A percentile compares a stretch with the other conserved stretches of the same genome.
Conservation (phyloP, 2,888 invertebrate genomes). For the Xestoiulus laeticollis region DNA sequence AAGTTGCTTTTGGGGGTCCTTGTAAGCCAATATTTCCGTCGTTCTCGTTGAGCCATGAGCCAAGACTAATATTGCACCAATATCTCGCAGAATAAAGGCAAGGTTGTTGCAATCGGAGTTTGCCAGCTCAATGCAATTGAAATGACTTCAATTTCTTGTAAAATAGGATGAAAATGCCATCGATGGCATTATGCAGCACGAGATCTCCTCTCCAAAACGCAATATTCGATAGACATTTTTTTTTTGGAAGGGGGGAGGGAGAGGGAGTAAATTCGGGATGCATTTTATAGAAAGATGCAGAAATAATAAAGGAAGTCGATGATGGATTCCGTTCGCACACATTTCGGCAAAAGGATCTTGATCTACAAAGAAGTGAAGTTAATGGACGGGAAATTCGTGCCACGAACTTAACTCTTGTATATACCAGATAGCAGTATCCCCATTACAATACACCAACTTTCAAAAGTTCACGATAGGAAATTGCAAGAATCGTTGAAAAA, state of each 20-base stretch:
- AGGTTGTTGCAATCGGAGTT: neutral
- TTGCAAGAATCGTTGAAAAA: neutral
- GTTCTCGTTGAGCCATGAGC: neutral
- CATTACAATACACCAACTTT: too few relatives aligned
- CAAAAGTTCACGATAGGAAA: neutral
- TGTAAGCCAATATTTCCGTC: neutral
- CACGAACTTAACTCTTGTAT: neutral
- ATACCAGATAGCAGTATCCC: neutral
- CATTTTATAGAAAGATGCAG: slow-evolving; percentile 21
- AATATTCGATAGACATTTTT: neutral
- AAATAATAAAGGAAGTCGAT: slow-evolving; percentile 22
- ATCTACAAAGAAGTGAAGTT: slow-evolving; percentile 22
- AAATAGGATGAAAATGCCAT: slow-evolving; percentile 12
- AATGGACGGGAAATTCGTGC: neutral
- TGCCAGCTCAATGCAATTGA: slow-evolving; percentile 19
- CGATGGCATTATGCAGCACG: neutral
- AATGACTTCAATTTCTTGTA: neutral
- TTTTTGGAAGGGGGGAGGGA: too few relatives aligned
- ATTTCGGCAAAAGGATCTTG: slow-evolving; percentile 19
- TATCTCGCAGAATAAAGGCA: neutral
- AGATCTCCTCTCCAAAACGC: slow-evolving; percentile 3
- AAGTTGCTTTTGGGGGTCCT: neutral
- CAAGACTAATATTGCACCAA: neutral
- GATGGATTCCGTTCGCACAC: slow-evolving; percentile 16
- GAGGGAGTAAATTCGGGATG: neutral